Percentiles rank a stretch among this genome's conserved stretches.
These are phyloP conservation scores for Caradrina kadenii DNA, from an alignment of 2,888 invertebrate species.

Conservation along the genomic window DNA sequence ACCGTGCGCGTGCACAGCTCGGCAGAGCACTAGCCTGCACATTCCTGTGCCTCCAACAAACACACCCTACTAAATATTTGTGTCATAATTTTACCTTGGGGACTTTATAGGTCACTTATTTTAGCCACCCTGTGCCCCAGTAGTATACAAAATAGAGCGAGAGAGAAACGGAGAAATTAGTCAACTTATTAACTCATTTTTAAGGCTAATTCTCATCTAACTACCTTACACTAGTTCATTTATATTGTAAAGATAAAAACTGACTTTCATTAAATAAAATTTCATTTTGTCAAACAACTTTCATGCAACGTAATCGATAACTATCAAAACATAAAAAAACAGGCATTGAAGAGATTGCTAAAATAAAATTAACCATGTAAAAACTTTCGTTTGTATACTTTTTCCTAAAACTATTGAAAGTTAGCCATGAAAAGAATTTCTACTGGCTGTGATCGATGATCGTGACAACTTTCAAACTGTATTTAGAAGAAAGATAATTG, in stretches of 20 bases:
- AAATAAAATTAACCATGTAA: conserved; percentile 64
- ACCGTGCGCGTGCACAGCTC: conserved; percentile 59
- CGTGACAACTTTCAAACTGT: conserved; percentile 74
- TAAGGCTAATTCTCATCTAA: conserved; percentile 16
- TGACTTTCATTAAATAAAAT: conserved; percentile 42
- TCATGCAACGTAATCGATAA: conserved; percentile 49
- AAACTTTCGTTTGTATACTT: conserved; percentile 63
- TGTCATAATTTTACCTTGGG: conserved; percentile 1
- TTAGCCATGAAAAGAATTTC: conserved; percentile 70
- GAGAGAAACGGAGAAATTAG: conserved; percentile 5
- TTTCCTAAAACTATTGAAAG: conserved; percentile 70
- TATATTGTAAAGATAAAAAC: conserved; percentile 12
- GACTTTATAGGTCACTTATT: conserved; percentile 35
- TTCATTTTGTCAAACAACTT: conserved; percentile 56
- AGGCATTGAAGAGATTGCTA: conserved; percentile 44
- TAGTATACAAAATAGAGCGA: conserved; percentile 21
- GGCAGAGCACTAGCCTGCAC: conserved; percentile 76
- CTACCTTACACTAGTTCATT: conserved; percentile 29
- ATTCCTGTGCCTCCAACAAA: conserved; percentile 70
- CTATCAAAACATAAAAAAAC: conserved; percentile 53
- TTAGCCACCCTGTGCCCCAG: conserved; percentile 37
- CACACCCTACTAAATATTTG: conserved; percentile 41
- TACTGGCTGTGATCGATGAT: conserved; percentile 72
- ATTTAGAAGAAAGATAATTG: conserved; percentile 68
- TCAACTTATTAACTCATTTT: conserved; percentile 12